A percentile compares a stretch with the other conserved stretches of the same genome.
Evolutionary conservation across 2,113 vertebrate genomes (phyloP).

Genomic region (Ivindomyrus marchei): DNA sequence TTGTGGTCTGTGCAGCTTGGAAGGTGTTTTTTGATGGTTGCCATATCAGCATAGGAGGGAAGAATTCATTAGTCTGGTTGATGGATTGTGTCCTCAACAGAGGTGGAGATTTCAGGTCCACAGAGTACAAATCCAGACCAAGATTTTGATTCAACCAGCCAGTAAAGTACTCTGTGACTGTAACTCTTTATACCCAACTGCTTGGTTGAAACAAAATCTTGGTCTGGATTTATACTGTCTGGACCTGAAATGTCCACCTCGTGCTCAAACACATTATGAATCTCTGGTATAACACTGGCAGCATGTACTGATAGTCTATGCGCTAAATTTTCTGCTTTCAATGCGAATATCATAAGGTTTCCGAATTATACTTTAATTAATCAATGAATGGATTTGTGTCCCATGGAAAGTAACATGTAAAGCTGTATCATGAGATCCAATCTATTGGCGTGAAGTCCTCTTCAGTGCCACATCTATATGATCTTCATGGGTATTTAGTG

Average conservation of each 20-base stretch:
- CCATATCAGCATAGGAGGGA: neutral
- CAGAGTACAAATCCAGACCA: no score
- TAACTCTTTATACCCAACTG: no score
- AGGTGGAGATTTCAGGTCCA: no score
- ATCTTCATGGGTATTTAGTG: constrained; percentile 22
- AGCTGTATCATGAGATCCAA: neutral
- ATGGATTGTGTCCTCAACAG: neutral
- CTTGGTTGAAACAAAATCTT: no score
- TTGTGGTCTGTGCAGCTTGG: neutral
- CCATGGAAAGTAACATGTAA: neutral
- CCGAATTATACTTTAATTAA: neutral
- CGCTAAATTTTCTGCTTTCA: neutral
- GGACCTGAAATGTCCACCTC: no score
- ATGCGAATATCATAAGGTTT: neutral
- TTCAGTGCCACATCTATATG: neutral
- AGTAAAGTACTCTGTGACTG: no score
- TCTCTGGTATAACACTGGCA: neutral
- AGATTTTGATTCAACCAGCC: no score
- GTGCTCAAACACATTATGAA: neutral
- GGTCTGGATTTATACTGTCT: no score
- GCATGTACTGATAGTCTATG: neutral
- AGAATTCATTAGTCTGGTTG: neutral
- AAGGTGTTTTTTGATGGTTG: neutral
- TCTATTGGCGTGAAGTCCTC: neutral
- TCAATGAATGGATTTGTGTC: neutral